phyloP scores from a whole-genome alignment of 2,797 vertebrate genomes.

The Sebastes flavidus region DNA sequence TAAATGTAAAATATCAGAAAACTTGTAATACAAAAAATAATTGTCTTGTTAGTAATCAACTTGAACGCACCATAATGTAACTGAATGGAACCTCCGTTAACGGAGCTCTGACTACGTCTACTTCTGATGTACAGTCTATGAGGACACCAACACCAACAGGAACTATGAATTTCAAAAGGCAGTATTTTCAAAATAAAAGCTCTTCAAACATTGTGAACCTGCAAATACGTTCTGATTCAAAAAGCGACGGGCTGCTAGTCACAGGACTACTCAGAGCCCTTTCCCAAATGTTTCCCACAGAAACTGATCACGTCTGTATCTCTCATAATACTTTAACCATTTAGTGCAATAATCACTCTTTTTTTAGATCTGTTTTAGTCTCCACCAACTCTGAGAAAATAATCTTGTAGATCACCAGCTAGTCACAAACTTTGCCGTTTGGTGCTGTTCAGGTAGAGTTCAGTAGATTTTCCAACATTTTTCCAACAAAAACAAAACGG shows the following conservation, averaged over 20 bases:
- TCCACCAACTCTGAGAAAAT: neutral
- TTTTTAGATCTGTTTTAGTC: neutral
- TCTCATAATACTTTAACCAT: neutral
- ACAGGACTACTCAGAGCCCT: neutral
- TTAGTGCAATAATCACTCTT: neutral
- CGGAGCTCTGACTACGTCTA: no score
- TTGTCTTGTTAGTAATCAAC: no score
- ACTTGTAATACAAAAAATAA: accelerated
- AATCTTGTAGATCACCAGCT: neutral
- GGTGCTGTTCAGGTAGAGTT: neutral
- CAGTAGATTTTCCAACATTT: neutral
- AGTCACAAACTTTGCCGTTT: neutral
- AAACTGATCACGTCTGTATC: neutral
- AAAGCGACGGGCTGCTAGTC: neutral
- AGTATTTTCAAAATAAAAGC: neutral
- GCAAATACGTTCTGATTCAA: neutral
- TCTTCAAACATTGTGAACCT: neutral
- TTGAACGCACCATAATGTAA: no score
- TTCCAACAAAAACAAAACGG: neutral
- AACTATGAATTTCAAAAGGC: neutral
- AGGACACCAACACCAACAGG: neutral
- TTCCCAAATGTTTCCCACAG: no score
- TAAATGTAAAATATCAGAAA: no score
- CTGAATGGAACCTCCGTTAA: no score
- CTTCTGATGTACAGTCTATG: no score